These are phyloP conservation scores for Cenopis cana DNA, from an alignment of 2,888 invertebrate species.

Conservation along the genomic window DNA sequence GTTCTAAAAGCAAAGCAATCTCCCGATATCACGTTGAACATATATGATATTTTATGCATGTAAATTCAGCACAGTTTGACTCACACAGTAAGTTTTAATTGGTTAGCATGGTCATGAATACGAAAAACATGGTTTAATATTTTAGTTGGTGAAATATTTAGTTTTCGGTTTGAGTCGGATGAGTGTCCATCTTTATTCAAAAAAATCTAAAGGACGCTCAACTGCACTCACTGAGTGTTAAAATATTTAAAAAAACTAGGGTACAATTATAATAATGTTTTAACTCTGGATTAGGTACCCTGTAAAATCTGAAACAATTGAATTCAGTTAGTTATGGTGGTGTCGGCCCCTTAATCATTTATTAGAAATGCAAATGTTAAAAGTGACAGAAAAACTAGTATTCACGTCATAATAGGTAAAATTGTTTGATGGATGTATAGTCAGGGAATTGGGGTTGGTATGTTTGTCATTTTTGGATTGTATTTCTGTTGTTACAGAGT, in stretches of 20 bases:
- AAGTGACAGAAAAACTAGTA: no score
- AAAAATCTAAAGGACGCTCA: background rate
- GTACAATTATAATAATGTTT: no score
- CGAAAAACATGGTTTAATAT: background rate
- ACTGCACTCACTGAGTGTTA: background rate
- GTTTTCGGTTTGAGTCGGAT: background rate
- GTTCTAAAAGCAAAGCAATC: background rate
- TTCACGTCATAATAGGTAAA: no score
- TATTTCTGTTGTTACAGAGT: no score
- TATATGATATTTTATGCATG: background rate
- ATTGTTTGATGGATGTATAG: no score
- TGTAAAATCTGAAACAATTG: no score
- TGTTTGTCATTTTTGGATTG: no score
- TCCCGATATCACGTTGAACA: background rate
- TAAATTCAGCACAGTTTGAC: background rate
- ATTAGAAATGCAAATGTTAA: no score
- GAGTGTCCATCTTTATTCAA: background rate
- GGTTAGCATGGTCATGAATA: background rate
- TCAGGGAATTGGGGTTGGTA: no score
- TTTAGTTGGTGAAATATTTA: background rate
- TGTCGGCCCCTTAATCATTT: no score
- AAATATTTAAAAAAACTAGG: background rate
- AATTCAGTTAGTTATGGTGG: background rate
- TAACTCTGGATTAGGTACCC: no score
- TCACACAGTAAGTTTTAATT: background rate